A percentile compares a stretch with the other conserved stretches of the same genome.
Evolutionary conservation across 2,797 vertebrate genomes (phyloP).

Genomic region (Oryzias dopingdopingensis): DNA sequence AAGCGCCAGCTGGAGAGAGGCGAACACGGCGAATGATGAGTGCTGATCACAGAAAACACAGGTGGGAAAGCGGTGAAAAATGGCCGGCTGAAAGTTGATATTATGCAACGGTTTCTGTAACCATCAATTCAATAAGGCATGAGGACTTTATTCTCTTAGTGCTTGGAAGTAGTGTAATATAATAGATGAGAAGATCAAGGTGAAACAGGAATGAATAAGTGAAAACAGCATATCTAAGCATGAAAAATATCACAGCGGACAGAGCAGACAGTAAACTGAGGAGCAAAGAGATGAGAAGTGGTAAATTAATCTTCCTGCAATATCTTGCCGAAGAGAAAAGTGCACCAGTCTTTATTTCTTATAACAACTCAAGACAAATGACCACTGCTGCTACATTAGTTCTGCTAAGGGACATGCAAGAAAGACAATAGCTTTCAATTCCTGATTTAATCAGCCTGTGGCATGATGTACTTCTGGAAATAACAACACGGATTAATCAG

Average conservation of each 20-base stretch:
- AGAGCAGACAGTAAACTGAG: conserved; percentile 71
- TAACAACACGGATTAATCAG: conserved; percentile 92
- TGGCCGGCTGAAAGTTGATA: conserved; percentile 69
- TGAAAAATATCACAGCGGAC: conserved; percentile 77
- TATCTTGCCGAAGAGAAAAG: conserved; percentile 80
- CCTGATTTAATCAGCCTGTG: conserved; percentile 90
- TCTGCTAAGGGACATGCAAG: conserved; percentile 85
- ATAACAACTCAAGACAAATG: conserved; percentile 90
- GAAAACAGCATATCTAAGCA: conserved; percentile 78
- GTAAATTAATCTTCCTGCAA: conserved; percentile 87
- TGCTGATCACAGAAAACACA: conserved; percentile 70
- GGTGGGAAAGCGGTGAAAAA: conserved; percentile 72
- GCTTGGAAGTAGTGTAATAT: conserved; percentile 67
- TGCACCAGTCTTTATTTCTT: conserved; percentile 84
- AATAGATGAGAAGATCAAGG: conserved; percentile 79
- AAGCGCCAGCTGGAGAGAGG: conserved; percentile 50
- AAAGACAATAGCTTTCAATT: conserved; percentile 89
- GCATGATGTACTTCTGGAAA: conserved; percentile 87
- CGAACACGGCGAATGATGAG: conserved; percentile 49
- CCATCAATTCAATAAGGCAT: conserved; percentile 75
- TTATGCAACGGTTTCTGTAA: conserved; percentile 77
- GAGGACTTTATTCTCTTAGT: conserved; percentile 68
- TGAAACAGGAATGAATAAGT: conserved; percentile 78
- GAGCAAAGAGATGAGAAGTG: conserved; percentile 76
- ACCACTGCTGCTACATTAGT: conserved; percentile 72